Evolutionary conservation across 2,888 invertebrate species (phyloP).

Genomic region (Cheilosia scutellata): DNA sequence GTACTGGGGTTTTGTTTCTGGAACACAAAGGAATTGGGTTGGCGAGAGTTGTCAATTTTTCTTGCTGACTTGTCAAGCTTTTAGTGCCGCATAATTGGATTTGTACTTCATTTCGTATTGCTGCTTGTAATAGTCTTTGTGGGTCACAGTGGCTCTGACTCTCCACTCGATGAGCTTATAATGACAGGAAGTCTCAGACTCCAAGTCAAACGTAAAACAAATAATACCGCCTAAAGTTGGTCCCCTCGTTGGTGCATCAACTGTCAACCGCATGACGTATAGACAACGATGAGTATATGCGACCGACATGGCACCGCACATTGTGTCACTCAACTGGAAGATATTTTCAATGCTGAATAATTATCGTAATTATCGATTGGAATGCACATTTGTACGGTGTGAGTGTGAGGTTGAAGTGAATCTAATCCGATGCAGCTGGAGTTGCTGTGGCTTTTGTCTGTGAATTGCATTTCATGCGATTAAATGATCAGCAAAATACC

Average conservation of each 20-base stretch:
- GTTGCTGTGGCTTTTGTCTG: slow-evolving; percentile 42
- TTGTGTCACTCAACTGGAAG: slow-evolving; percentile 52
- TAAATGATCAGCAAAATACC: slow-evolving; percentile 57
- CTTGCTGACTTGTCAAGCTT: slow-evolving; percentile 7
- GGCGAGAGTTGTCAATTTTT: slow-evolving; percentile 4
- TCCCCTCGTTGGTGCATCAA: slow-evolving; percentile 20
- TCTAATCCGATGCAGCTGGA: slow-evolving; percentile 58
- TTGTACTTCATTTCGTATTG: slow-evolving; percentile 25
- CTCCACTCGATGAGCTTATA: slow-evolving; percentile 42
- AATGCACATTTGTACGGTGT: slow-evolving; percentile 35
- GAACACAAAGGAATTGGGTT: slow-evolving; percentile 34
- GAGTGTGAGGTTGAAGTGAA: slow-evolving; percentile 47
- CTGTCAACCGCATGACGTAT: slow-evolving; percentile 41
- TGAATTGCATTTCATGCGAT: slow-evolving; percentile 52
- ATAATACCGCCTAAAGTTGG: neutral
- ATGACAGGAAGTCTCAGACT: slow-evolving; percentile 58
- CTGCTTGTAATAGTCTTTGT: neutral
- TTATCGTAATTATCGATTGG: slow-evolving; percentile 68
- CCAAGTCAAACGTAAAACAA: neutral
- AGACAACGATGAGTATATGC: neutral
- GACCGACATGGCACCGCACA: slow-evolving; percentile 32
- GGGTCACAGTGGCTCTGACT: slow-evolving; percentile 20
- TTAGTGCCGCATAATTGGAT: slow-evolving; percentile 47
- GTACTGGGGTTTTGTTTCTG: slow-evolving; percentile 17
- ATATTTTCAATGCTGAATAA: slow-evolving; percentile 58